phyloP scores from a whole-genome alignment of 1,140 invertebrate genomes.

The Nasonia giraulti region DNA sequence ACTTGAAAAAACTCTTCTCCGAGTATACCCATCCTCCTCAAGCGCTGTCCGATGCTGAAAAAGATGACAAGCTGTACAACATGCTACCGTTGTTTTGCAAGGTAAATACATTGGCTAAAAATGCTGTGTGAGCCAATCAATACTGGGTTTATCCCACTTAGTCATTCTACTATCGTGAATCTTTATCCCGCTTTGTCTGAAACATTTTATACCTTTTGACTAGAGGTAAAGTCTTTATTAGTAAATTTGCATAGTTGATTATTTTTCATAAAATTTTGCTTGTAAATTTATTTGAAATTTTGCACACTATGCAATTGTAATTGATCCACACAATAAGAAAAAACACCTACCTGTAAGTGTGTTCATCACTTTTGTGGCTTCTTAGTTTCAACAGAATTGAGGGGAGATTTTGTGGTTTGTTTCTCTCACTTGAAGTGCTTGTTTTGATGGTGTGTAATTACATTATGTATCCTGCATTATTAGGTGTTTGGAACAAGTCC shows the following conservation, averaged over 20 bases:
- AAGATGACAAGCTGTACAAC: constrained; percentile 96
- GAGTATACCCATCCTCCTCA: constrained; percentile 93
- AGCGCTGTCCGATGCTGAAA: constrained; percentile 86
- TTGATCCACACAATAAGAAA: background rate
- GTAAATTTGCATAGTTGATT: too few species aligned
- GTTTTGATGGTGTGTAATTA: background rate
- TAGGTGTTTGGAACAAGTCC: constrained; percentile 94
- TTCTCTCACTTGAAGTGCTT: background rate
- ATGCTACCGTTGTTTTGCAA: constrained; percentile 99
- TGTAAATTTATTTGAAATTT: too few species aligned
- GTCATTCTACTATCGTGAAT: too few species aligned
- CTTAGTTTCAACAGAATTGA: background rate
- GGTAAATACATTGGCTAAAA: constrained; percentile 76
- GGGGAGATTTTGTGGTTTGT: background rate
- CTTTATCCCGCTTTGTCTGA: too few species aligned
- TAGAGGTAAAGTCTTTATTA: too few species aligned
- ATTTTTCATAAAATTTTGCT: too few species aligned
- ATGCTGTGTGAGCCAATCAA: background rate
- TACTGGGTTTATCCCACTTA: background rate
- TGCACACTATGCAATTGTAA: background rate
- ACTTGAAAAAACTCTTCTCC: constrained; percentile 95
- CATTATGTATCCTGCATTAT: constrained; percentile 82
- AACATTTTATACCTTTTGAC: too few species aligned
- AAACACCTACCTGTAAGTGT: background rate
- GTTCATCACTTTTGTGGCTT: background rate